Evolutionary conservation across 2,113 vertebrate genomes (phyloP), one percentile per base, ranked within the genome.

Genomic region (Penelope pileata): DNA sequence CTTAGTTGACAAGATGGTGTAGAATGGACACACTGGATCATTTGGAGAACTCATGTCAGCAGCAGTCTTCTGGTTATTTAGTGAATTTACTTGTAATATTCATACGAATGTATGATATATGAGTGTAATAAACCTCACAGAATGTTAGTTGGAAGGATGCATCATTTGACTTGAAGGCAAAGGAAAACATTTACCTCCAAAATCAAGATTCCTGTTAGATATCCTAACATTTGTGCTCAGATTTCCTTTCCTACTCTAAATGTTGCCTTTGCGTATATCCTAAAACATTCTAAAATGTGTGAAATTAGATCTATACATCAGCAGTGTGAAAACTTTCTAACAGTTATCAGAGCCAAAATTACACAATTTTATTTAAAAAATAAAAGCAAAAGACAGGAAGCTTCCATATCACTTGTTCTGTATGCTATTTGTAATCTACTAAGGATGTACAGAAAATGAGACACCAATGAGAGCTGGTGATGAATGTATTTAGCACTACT

Each of bases 401-500:
- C 53, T 91, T 95, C 69, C 64, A 69, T 62, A 92, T 96, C 85
- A 91, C 48, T 91, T 83, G 14, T 75, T 96, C 79, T 80, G 54
- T 84, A 80, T 94, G 62, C 66, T 96, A 93, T 95, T 97, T 97
- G 93, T 91, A 96, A 87, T 91, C 90, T 94, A 68, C 38, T 47
- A 92, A 82, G 54, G 83, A 91, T 60, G 54, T 86, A 93, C 88
- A 96, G 87, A 97, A 95, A 96, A 95, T 96, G 91, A 95, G 75
- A 95, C 83, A 88, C 47, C 87, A 84, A 43, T 23, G 48, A 95
- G 72, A 97, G 64, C 88, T 97, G 95, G 83, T 96, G 95, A 95
- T 95, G 94, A 96, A 89, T 84, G 69, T 91, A 91, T 94, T 95
- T 97, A 96, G 62, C 72, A 83, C 96, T 92, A 87, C 91, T 96